Evolutionary conservation across 1,140 invertebrate species (phyloP).

Genomic region (Latrodectus geometricus): DNA sequence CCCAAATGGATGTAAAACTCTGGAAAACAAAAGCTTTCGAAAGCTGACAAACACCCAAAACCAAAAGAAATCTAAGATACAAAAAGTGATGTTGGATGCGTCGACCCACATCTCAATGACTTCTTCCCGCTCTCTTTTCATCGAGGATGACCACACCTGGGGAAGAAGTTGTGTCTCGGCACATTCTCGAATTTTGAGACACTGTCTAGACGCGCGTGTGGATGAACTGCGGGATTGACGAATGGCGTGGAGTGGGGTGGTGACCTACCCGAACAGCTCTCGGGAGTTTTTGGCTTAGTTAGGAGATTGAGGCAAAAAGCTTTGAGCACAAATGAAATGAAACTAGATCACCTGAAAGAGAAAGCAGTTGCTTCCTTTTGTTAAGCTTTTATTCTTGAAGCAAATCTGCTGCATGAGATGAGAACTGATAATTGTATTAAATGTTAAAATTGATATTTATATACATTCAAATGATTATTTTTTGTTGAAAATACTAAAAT

Average conservation of each 20-base stretch:
- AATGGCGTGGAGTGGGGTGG: background rate
- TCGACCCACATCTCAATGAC: background rate
- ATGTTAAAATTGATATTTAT: too few relatives aligned
- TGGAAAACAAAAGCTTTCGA: too few relatives aligned
- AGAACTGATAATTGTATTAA: too few relatives aligned
- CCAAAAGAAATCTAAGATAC: too few relatives aligned
- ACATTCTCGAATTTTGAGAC: constrained; percentile 21
- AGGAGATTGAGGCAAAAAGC: background rate
- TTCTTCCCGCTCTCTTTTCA: background rate
- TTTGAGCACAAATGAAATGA: background rate
- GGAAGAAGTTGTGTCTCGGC: background rate
- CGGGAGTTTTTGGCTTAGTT: background rate
- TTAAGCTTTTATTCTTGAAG: too few relatives aligned
- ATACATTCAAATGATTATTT: too few relatives aligned
- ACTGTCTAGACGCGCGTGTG: constrained; percentile 31
- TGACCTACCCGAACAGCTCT: background rate
- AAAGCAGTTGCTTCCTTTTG: too few relatives aligned
- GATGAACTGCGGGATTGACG: constrained; percentile 9
- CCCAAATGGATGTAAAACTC: too few relatives aligned
- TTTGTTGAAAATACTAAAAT: too few relatives aligned
- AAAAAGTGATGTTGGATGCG: background rate
- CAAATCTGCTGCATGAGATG: too few relatives aligned
- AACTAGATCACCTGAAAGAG: too few relatives aligned
- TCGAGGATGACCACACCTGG: constrained; percentile 39
- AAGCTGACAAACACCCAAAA: too few relatives aligned